Conservation (phyloP, 2,888 invertebrate genomes). For the Drosophila paramelanica region DNA sequence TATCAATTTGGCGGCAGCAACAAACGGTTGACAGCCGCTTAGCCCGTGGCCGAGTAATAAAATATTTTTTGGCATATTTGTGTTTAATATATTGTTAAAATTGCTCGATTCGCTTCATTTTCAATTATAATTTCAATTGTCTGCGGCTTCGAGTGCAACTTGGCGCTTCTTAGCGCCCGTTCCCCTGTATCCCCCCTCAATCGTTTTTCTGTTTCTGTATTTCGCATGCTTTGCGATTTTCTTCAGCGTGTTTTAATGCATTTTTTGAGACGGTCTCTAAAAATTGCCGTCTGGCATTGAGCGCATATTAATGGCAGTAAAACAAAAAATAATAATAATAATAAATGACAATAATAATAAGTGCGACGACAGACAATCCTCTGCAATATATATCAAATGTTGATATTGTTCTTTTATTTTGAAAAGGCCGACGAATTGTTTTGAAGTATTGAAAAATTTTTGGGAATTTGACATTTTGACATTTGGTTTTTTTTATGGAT, state of each 20-base stretch:
- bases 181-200: not conserved
- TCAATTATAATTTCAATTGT: slow-evolving; percentile 58
- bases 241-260: slow-evolving; percentile 42
- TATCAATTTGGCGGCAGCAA: slow-evolving; percentile 58
- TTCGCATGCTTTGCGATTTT: slow-evolving; percentile 40
- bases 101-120: slow-evolving; percentile 56
- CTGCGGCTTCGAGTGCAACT: slow-evolving; percentile 52
- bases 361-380: slow-evolving; percentile 34
- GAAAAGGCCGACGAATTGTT: slow-evolving; percentile 28
- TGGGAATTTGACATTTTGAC: slow-evolving; percentile 72
- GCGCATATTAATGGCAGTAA: slow-evolving; percentile 40
- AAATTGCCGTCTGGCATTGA: slow-evolving; percentile 55
- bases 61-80: slow-evolving; percentile 58
- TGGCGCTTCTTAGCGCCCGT: slow-evolving; percentile 15
- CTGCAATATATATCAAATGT: slow-evolving; percentile 17
- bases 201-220: slow-evolving; percentile 14
- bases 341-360: slow-evolving; percentile 26
- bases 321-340: slow-evolving; percentile 31
- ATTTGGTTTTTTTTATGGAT: slow-evolving; percentile 42
- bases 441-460: slow-evolving; percentile 36
- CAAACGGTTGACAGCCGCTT: slow-evolving; percentile 61
- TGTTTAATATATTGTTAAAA: slow-evolving; percentile 55
- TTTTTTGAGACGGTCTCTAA: slow-evolving; percentile 14
- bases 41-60: slow-evolving; percentile 45
- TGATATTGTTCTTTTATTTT: slow-evolving; percentile 27